These are phyloP conservation scores for Chromobotia macracanthus DNA, from an alignment of 2,797 vertebrate species.

Conservation along the genomic window DNA sequence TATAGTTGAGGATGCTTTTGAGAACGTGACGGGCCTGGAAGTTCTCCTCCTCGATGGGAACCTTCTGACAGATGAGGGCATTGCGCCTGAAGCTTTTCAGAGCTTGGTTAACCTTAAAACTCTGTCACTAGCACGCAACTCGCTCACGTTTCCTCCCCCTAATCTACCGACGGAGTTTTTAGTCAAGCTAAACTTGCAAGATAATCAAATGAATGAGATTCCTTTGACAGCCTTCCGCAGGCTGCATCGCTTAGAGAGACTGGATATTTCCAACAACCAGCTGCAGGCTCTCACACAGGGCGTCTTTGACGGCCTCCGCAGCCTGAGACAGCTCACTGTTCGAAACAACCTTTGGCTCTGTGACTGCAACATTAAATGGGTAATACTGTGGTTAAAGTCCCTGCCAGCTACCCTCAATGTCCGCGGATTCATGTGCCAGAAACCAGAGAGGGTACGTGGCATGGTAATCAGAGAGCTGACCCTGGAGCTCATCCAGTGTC, in stretches of 20 bases:
- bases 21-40: conserved; percentile 87
- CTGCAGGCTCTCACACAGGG: conserved; percentile 85
- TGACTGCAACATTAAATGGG: conserved; percentile 92
- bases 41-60: conserved; percentile 91
- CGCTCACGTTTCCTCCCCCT: conserved; percentile 85
- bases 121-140: conserved; percentile 90
- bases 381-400: conserved; percentile 89
- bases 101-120: conserved; percentile 88
- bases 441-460: conserved; percentile 90
- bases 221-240: conserved; percentile 85
- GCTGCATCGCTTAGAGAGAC: conserved; percentile 85
- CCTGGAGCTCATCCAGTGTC: conserved; percentile 88
- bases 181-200: conserved; percentile 89
- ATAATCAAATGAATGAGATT: conserved; percentile 92
- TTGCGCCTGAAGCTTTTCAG: conserved; percentile 87
- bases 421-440: conserved; percentile 94
- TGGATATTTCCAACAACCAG: conserved; percentile 94
- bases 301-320: conserved; percentile 86
- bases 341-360: conserved; percentile 95
- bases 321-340: conserved; percentile 90
- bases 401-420: conserved; percentile 89
- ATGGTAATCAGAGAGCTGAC: conserved; percentile 94
- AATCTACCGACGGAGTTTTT: conserved; percentile 86
- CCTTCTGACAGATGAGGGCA: conserved; percentile 89
- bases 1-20: conserved; percentile 89